Evolutionary conservation across 2,797 vertebrate species (phyloP), one percentile per base, ranked within the genome.

Genomic region (Varecia variegata): DNA sequence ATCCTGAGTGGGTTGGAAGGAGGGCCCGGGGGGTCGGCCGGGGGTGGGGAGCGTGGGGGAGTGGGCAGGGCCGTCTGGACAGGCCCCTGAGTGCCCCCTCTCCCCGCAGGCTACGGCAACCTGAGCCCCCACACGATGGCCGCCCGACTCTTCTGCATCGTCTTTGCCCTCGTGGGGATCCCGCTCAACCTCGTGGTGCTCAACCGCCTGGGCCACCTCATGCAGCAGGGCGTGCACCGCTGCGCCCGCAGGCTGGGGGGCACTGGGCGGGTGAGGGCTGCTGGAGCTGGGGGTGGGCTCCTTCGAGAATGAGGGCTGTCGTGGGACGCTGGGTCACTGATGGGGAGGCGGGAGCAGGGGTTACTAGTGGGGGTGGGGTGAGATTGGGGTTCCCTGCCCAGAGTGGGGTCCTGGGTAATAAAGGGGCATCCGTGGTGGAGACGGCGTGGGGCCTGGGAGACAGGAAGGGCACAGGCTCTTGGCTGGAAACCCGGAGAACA

Each of bases 121-220:
- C 99, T 99, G 77, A 99, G 99, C 94, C 99, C 99, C 92, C 98
- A 85, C 52, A 99, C 99, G 0, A 98, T 80, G 0, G 93, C 68
- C 3, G 99, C 99, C n/a, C 99, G 99, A 96, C 99, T 99, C 97
- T 99, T 99, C 98, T 99, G 99, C 70, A 99, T 99, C 73, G 97
- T 99, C 97, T 99, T 99, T 68, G 99, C 99, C 0, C 97, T 99
- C 1, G 98, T 99, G 96, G 99, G 99, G 10, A 99, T 99, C 95
- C 99, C 99, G 0, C 98, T 99, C 83, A 99, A 99, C 95, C 93
- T 99, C 70, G 97, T 99, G 56, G 98, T 99, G 90, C 98, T 99
- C 90, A 99, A 99, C 15, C 98, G 99, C 93, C 99, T 99, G 80
- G 99, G 99, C 43, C 99, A 99, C 91, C 99, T 99, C 97, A 99